Evolutionary conservation across 2,113 vertebrate species (phyloP).

Genomic region (Dromiciops gliroides): DNA sequence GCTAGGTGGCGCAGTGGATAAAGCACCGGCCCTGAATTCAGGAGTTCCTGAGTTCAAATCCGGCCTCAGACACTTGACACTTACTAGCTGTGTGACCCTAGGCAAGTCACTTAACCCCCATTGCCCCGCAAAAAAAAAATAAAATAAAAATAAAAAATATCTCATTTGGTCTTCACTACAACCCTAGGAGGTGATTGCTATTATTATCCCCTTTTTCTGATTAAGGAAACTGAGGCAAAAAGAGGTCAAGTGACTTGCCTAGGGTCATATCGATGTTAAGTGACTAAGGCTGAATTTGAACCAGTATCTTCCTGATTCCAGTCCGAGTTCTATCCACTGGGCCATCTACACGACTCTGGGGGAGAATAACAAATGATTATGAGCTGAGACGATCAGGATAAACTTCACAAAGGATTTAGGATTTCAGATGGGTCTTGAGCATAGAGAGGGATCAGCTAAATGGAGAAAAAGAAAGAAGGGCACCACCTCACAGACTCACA

Average conservation of each 20-base stretch:
- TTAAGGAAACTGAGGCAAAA: neutral
- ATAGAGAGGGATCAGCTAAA: neutral
- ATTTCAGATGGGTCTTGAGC: neutral
- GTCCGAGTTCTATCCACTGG: neutral
- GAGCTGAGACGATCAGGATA: neutral
- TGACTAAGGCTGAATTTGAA: neutral
- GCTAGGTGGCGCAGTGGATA: too few relatives aligned
- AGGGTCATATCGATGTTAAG: neutral
- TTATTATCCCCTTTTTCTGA: neutral
- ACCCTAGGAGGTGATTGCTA: neutral
- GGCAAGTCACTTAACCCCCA: too few relatives aligned
- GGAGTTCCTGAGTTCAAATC: too few relatives aligned
- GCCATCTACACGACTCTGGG: neutral
- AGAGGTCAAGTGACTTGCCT: neutral
- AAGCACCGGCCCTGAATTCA: too few relatives aligned
- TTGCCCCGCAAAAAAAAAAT: too few relatives aligned
- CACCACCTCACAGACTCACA: neutral
- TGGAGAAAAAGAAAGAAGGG: neutral
- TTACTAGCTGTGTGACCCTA: too few relatives aligned
- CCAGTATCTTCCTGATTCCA: neutral
- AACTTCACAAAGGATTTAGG: neutral
- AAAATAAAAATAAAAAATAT: neutral
- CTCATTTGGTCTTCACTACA: neutral
- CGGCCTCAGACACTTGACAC: too few relatives aligned
- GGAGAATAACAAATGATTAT: neutral